Conservation (phyloP, 1,140 invertebrate genomes). For the Grapholita molesta region DNA sequence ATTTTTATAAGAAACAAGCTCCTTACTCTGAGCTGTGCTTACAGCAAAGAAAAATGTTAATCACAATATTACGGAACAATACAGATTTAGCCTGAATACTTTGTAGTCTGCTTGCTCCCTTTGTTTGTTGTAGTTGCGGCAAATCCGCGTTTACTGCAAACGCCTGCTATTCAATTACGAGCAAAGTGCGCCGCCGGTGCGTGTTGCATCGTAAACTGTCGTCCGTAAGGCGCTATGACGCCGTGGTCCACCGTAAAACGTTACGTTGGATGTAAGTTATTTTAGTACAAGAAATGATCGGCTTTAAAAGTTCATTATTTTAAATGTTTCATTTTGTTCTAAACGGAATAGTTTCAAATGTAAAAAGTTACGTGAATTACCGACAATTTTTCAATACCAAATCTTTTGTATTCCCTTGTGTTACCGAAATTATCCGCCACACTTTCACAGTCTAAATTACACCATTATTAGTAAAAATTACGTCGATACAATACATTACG, state of each 20-base stretch:
- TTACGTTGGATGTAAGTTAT: not conserved
- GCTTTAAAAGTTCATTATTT: no score
- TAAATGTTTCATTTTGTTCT: no score
- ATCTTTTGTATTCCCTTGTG: no score
- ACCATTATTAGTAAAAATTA: no score
- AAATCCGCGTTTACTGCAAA: slow-evolving; percentile 49
- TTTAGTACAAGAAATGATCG: not conserved
- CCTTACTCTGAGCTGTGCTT: not conserved
- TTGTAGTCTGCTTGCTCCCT: slow-evolving; percentile 26
- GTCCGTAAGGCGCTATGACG: slow-evolving; percentile 52
- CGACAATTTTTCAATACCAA: no score
- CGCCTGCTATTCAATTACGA: slow-evolving; percentile 66
- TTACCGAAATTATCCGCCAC: no score
- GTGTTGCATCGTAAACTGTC: slow-evolving; percentile 64
- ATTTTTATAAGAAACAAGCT: not conserved
- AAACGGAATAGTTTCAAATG: no score
- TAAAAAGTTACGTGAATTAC: no score
- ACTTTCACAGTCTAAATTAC: no score
- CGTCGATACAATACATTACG: no score
- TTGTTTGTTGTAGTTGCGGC: slow-evolving; percentile 30
- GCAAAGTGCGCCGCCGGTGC: slow-evolving; percentile 56
- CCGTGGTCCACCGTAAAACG: slow-evolving; percentile 42
- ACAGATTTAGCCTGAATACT: slow-evolving; percentile 20
- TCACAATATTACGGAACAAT: not conserved
- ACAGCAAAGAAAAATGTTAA: slow-evolving; percentile 4